Base-by-base conservation (phyloP, 2,113 vertebrate genomes). In the Octodon degus region DNA sequence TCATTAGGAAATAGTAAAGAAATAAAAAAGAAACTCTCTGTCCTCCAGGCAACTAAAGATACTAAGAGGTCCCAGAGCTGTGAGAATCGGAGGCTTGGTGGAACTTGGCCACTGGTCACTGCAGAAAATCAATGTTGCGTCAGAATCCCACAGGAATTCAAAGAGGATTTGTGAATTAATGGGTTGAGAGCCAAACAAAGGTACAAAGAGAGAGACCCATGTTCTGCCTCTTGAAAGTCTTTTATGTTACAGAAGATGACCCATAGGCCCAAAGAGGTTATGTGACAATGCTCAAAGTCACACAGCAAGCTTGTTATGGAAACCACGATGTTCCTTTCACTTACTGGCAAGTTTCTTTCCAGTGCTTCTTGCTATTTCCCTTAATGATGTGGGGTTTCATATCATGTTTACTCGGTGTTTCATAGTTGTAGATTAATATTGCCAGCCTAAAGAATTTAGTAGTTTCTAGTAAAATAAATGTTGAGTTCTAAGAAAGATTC, bases 81-180 rank as follows among this genome's bases (percentile, higher is more conserved):
- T 43, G 55, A 67, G 40, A 74, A 83, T 67, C 89, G 0, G 16
- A 30, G 72, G 50, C 8, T 19, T 65, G 34, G 37, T n/a, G 27
- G 50, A 47, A 67, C 34, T 37, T 86, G 67, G n/a, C n/a, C 80
- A 1, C 19, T 50, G 77, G 32, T 92, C 53, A 68, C 47, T 60
- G 55, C 40, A 60, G 86, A 60, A 77, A 86, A 93, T 87, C 30
- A 30, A 25, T 53, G 55, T 50, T 27, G n/a, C 50, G 60, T 74
- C 40, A 55, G 24, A 86, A 47, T 34, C 53, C 53, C 20, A 7
- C 12, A 53, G 63, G 77, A 88, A 86, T 82, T 72, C 89, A 79
- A 13, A 89, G 76, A 87, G 68, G 53, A 77, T 93, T 89, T 91
- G 60, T 91, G 62, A 63, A 89, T 95, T 84, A 37, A 89, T 93